Evolutionary conservation across 2,113 vertebrate species (phyloP), one percentile per base, ranked within the genome.

Genomic region (Indicator indicator): DNA sequence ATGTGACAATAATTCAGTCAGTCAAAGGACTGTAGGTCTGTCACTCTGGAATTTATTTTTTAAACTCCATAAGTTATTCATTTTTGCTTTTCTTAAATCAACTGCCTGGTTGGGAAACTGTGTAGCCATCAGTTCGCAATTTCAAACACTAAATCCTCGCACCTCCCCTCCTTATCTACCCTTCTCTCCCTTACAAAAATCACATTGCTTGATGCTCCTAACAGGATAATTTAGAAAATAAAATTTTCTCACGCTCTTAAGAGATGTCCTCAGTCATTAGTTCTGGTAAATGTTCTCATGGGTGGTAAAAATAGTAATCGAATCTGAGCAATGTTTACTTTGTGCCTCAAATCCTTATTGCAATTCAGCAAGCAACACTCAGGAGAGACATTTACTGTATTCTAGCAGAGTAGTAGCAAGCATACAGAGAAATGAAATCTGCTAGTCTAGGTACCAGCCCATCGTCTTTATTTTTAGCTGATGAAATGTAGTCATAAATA

Each of bases 181-280:
- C 55, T 86, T 72, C 54, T 83, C 52, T 91, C 80, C 52, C 84
- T 88, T 82, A 83, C 2, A 70, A 83, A 96, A 96, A 94, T 88
- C 38, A 78, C 20, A 69, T 1, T 56, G n/a, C 28, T 83, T 86
- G 42, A 74, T 6, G 42, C 5, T 59, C 23, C 1, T 4, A 90
- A 30, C 7, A 28, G 8, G 32, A 77, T 79, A 85, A 94, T 89
- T 75, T 76, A 78, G 54, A 80, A 94, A 89, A 78, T 6, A 74
- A 75, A 92, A 42, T 89, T 71, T 93, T 60, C 62, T 78, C 38
- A 70, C 10, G 42, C n/a, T 87, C 80, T 95, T 78, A 83, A 93
- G 71, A 91, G 42, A 95, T 44, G 6, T 88, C 19, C 44, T 38
- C 42, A 85, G 89, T 79, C 20, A 11, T 83, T 79, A 89, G 75